Conservation (phyloP, 2,113 vertebrate species). For the Anhinga rufa region DNA sequence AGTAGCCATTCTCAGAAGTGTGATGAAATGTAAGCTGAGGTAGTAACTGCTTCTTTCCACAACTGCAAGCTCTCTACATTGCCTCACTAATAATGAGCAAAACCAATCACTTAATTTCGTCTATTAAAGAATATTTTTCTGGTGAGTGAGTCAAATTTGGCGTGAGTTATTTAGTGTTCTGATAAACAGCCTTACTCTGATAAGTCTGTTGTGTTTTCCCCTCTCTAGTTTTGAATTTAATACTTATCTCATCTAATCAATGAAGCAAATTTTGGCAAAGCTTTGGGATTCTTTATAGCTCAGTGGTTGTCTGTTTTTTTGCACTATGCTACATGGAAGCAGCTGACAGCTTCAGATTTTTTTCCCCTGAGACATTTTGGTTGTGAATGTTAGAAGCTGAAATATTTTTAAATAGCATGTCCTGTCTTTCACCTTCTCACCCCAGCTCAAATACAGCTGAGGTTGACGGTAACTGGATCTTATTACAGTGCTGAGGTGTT, state of each 20-base stretch:
- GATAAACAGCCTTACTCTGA: not conserved
- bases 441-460: not conserved
- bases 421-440: not conserved
- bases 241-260: not conserved
- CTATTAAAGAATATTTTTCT: not conserved
- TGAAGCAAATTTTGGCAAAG: not conserved
- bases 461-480: not conserved
- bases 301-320: not conserved
- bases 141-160: not conserved
- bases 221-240: not conserved
- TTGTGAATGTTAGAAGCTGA: not conserved
- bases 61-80: not conserved
- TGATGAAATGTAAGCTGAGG: not conserved
- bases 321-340: not conserved
- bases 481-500: not conserved
- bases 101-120: not conserved
- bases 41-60: not conserved
- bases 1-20: not conserved
- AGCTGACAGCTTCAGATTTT: slow-evolving; percentile 11
- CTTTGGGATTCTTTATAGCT: not conserved
- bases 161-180: not conserved
- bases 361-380: not conserved
- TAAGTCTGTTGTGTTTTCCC: not conserved
- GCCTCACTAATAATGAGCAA: not conserved
- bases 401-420: not conserved